Evolutionary conservation across 2,888 invertebrate genomes (phyloP).

Genomic region (Drosophila mulleri): DNA sequence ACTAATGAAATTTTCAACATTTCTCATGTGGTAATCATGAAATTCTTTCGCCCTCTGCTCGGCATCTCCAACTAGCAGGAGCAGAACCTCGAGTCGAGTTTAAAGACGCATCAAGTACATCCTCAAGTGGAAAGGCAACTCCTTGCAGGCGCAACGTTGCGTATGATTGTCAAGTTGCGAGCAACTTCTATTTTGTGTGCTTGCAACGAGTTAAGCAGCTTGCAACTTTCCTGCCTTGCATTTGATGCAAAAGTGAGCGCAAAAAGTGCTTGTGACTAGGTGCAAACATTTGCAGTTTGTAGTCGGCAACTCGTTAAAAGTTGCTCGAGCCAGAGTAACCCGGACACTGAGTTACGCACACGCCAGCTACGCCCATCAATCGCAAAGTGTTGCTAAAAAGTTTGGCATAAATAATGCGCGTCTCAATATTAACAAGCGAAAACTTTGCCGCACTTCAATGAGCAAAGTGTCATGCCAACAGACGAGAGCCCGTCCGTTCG

Average conservation of each 20-base stretch:
- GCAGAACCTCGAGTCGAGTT: conserved; percentile 10
- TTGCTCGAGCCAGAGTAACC: conserved; percentile 44
- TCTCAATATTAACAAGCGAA: conserved; percentile 75
- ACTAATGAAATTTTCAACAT: conserved; percentile 76
- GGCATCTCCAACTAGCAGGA: neutral
- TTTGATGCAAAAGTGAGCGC: conserved; percentile 57
- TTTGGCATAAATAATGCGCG: conserved; percentile 74
- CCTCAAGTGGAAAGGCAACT: conserved; percentile 5
- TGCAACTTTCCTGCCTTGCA: conserved; percentile 39
- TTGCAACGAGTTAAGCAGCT: conserved; percentile 53
- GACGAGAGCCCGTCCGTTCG: neutral
- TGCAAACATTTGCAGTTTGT: conserved; percentile 54
- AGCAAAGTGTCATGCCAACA: conserved; percentile 64
- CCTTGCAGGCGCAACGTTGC: conserved; percentile 45
- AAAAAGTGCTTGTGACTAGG: conserved; percentile 58
- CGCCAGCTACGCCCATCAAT: conserved; percentile 54
- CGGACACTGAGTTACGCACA: conserved; percentile 13
- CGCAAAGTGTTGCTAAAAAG: conserved; percentile 67
- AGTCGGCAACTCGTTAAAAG: conserved; percentile 70
- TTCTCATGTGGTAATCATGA: conserved; percentile 74
- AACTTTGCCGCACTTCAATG: conserved; percentile 67
- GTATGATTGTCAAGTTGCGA: conserved; percentile 51
- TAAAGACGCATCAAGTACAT: conserved; percentile 25
- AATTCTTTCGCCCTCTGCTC: conserved; percentile 56
- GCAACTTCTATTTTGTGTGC: conserved; percentile 35